phyloP scores from a whole-genome alignment of 2,888 invertebrate species.

The Lathronympha strigana region DNA sequence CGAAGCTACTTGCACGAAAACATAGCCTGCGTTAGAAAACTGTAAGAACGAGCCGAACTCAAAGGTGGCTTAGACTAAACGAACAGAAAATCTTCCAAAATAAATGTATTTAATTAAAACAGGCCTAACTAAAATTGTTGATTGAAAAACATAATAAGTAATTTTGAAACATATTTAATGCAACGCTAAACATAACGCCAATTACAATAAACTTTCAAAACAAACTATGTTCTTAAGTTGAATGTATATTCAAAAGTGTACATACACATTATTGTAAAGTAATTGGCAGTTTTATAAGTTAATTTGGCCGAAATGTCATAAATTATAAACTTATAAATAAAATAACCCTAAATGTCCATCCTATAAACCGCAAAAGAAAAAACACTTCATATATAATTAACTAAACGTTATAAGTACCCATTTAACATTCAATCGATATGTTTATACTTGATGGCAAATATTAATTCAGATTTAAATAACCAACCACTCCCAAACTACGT shows the following conservation, averaged over 20 bases:
- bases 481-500: background rate
- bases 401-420: background rate
- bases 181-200: slow-evolving; percentile 76
- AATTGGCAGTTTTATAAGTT: slow-evolving; percentile 65
- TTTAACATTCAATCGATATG: slow-evolving; percentile 1
- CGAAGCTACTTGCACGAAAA: slow-evolving; percentile 78
- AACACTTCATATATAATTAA: background rate
- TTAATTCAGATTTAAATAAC: background rate
- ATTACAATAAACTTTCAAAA: slow-evolving; percentile 64
- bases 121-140: slow-evolving; percentile 60
- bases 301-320: slow-evolving; percentile 11
- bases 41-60: slow-evolving; percentile 50
- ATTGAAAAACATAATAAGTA: slow-evolving; percentile 53
- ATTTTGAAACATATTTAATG: slow-evolving; percentile 76
- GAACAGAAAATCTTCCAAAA: slow-evolving; percentile 80
- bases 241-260: slow-evolving; percentile 58
- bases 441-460: slow-evolving; percentile 9
- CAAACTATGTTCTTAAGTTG: slow-evolving; percentile 50
- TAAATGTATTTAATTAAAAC: slow-evolving; percentile 69
- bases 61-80: slow-evolving; percentile 53
- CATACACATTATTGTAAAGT: slow-evolving; percentile 58
- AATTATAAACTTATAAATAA: slow-evolving; percentile 2
- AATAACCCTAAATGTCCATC: background rate
- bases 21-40: slow-evolving; percentile 50
- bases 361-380: background rate